Evolutionary conservation across 2,113 vertebrate species (phyloP).

Genomic region (Phainopepla nitens): DNA sequence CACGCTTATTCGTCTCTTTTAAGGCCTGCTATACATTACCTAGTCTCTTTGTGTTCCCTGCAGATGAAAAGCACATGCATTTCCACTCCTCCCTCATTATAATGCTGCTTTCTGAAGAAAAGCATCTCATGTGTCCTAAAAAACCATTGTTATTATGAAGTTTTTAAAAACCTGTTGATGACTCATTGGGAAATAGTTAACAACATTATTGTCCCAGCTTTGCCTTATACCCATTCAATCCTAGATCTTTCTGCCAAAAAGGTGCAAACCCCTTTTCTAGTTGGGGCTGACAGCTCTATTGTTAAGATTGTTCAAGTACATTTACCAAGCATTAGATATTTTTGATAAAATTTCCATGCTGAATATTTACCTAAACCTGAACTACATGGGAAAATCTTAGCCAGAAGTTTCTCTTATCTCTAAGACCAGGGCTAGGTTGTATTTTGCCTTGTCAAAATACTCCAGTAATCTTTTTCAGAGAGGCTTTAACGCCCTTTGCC

Average conservation of each 20-base stretch:
- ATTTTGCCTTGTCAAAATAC: background rate
- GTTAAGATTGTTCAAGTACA: background rate
- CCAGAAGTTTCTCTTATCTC: background rate
- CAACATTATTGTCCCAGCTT: background rate
- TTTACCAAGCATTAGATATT: background rate
- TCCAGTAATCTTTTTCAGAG: background rate
- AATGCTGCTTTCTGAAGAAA: conserved; percentile 1
- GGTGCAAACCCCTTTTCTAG: background rate
- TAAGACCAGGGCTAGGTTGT: background rate
- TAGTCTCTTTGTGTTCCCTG: background rate
- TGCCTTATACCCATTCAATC: background rate
- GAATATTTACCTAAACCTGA: background rate
- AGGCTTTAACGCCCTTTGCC: background rate
- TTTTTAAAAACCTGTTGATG: conserved; percentile 24
- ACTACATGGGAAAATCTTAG: background rate
- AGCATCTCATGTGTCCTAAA: background rate
- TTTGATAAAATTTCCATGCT: background rate
- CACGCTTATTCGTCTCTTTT: background rate
- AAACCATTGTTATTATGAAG: background rate
- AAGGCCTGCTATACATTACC: conserved; percentile 1
- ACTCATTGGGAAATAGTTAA: background rate
- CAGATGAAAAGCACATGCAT: conserved; percentile 9
- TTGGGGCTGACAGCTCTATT: background rate
- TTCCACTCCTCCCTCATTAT: background rate
- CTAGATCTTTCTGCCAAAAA: background rate